Evolutionary conservation across 2,797 vertebrate species (phyloP).

Genomic region (Schizopygopsis pylzovi): DNA sequence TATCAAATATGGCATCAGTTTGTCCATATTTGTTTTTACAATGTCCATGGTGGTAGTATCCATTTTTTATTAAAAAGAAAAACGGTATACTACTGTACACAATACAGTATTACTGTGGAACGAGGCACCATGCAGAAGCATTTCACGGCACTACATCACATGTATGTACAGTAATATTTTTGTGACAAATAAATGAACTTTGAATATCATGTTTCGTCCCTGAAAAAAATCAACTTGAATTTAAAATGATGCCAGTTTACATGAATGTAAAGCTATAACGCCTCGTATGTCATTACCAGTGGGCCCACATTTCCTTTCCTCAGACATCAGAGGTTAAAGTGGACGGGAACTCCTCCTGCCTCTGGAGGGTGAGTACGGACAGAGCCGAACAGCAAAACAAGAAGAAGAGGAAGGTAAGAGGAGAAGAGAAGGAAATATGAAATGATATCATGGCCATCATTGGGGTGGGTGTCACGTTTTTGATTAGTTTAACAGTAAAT

Average conservation of each 20-base stretch:
- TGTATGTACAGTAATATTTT: neutral
- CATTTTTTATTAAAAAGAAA: too few relatives aligned
- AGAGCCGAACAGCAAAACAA: neutral
- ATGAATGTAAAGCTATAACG: conserved; percentile 1
- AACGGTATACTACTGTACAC: too few relatives aligned
- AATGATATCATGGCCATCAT: neutral
- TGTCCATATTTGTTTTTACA: too few relatives aligned
- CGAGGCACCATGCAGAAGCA: neutral
- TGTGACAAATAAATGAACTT: neutral
- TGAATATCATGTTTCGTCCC: neutral
- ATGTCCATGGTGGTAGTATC: too few relatives aligned
- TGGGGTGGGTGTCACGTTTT: conserved; percentile 2
- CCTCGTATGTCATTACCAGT: conserved; percentile 11
- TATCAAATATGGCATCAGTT: too few relatives aligned
- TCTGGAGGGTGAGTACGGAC: neutral
- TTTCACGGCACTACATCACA: neutral
- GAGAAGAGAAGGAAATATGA: conserved; percentile 13
- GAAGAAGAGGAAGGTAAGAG: neutral
- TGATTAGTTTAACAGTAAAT: conserved; percentile 1
- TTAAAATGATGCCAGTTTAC: conserved; percentile 1
- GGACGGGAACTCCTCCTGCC: neutral
- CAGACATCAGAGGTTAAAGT: conserved; percentile 28
- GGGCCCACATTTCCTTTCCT: neutral
- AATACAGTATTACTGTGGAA: neutral
- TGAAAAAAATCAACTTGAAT: neutral